These are phyloP conservation scores for Noctua comes DNA, from an alignment of 2,888 invertebrate species.

Conservation along the genomic window DNA sequence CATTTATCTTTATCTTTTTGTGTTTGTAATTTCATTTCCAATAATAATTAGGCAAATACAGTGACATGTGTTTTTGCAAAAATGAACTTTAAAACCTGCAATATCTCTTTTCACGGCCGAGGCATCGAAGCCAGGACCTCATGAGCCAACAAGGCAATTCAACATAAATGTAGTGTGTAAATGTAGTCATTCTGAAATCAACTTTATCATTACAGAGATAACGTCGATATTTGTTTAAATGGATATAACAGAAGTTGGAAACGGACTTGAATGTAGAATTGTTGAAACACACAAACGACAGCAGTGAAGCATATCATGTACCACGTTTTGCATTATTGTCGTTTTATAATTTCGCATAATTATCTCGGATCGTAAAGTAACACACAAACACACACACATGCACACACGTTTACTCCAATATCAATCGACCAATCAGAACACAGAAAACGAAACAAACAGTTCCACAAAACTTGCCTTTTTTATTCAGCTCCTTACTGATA, in stretches of 20 bases:
- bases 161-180: neutral
- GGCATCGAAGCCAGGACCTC: neutral
- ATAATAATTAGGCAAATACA: neutral
- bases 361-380: constrained; percentile 1
- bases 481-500: constrained; percentile 17
- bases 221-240: neutral
- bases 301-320: neutral
- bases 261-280: neutral
- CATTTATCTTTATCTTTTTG: neutral
- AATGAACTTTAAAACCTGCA: neutral
- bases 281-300: neutral
- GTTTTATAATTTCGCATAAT: neutral
- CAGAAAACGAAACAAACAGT: neutral
- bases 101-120: neutral
- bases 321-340: neutral
- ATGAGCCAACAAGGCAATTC: neutral
- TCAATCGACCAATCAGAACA: neutral
- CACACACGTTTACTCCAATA: neutral
- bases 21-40: neutral
- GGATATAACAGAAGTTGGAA: neutral
- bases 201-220: fast-evolving
- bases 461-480: constrained; percentile 10
- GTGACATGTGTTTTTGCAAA: neutral
- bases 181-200: neutral
- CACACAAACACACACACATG: too few relatives aligned